A percentile compares a stretch with the other conserved stretches of the same genome.
Evolutionary conservation across 2,888 invertebrate genomes (phyloP).

Genomic region (Coecobrya sp.): DNA sequence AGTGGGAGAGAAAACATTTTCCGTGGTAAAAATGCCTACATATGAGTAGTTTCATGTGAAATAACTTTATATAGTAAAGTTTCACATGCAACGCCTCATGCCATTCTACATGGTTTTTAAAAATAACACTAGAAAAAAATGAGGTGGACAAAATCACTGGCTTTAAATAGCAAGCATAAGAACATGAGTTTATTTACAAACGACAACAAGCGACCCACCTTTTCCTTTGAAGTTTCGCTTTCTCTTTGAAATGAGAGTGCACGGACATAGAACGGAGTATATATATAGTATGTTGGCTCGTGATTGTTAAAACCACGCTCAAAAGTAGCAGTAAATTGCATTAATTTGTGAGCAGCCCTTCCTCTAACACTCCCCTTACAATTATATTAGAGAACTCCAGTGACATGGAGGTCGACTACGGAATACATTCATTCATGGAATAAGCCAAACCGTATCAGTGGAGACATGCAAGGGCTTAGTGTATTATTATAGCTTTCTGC

Average conservation of each 20-base stretch:
- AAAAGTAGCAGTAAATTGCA: constrained; percentile 38
- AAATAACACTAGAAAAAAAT: not conserved
- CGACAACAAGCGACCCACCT: constrained; percentile 15
- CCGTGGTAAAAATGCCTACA: not conserved
- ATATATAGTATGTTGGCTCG: not conserved
- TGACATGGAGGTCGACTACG: constrained; percentile 29
- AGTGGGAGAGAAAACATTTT: not conserved
- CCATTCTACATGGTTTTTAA: not conserved
- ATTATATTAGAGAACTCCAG: not conserved
- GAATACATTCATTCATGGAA: not conserved
- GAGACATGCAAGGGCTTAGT: not conserved
- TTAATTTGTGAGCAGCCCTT: constrained; percentile 52
- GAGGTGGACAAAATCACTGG: constrained; percentile 13
- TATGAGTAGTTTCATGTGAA: not conserved
- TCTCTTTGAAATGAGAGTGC: not conserved
- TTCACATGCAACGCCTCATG: not conserved
- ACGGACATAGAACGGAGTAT: not conserved
- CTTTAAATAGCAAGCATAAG: not conserved
- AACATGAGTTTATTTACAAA: constrained; percentile 2
- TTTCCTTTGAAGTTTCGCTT: constrained; percentile 8
- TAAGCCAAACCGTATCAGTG: not conserved
- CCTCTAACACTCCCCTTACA: constrained; percentile 38
- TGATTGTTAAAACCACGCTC: constrained; percentile 10
- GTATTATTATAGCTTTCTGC: not conserved
- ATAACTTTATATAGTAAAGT: not conserved